Conservation (phyloP, 1,140 invertebrate genomes). For the Drosophila pallidifrons region DNA sequence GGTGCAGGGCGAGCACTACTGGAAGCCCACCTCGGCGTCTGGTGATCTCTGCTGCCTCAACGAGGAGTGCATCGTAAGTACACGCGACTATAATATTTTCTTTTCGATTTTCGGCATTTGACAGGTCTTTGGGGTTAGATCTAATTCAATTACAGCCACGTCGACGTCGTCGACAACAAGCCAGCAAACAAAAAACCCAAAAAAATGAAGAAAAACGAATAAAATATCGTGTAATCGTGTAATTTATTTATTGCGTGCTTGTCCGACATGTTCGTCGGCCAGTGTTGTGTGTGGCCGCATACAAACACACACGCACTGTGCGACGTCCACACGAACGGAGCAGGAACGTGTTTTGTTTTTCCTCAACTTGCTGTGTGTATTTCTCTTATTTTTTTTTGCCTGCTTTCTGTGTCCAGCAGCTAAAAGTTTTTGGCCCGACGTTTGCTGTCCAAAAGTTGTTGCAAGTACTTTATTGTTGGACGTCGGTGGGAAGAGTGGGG, state of each 20-base stretch:
- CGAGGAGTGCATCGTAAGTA: constrained; percentile 95
- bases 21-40: constrained; percentile 94
- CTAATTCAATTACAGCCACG: constrained; percentile 64
- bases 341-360: constrained; percentile 17
- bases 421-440: constrained; percentile 8
- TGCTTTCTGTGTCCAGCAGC: background rate
- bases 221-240: constrained; percentile 66
- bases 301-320: constrained; percentile 11
- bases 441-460: constrained; percentile 10
- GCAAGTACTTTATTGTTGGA: constrained; percentile 36
- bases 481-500: background rate
- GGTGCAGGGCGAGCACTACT: constrained; percentile 94
- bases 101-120: constrained; percentile 6
- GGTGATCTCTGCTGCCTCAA: constrained; percentile 97
- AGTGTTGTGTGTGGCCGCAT: constrained; percentile 6
- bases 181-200: no score
- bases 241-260: constrained; percentile 83
- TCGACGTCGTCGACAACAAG: constrained; percentile 12
- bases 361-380: background rate
- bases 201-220: constrained; percentile 12
- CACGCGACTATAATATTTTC: background rate
- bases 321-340: background rate
- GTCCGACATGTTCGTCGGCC: constrained; percentile 42
- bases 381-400: background rate
- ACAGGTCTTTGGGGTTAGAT: constrained; percentile 18